Evolutionary conservation across 2,888 invertebrate genomes (phyloP), one percentile per base, ranked within the genome.

Genomic region (Diogma glabrata): DNA sequence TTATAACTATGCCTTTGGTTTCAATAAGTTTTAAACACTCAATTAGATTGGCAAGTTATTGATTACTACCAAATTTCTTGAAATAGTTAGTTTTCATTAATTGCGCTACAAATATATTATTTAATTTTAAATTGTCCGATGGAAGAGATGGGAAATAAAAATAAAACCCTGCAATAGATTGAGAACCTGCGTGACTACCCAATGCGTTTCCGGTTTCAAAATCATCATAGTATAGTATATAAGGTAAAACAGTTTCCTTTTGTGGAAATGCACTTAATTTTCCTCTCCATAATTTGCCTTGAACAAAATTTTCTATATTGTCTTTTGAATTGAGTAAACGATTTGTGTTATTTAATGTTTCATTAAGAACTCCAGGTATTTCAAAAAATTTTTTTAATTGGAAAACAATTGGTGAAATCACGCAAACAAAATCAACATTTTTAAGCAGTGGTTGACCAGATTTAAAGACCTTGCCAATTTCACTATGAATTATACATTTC

Each of bases 161-260:
- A 33, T 33, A 33, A 33, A 33, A 33, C 33, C 33, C 33, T 33
- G 33, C 33, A 33, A 33, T 33, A 33, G 33, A 33, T 33, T 33
- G 33, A 33, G 6, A 33, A 7, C 33, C 33, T 4, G 33, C 5
- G 12, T 4, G 33, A 33, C 33, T 33, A 14, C 33, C 33, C 14
- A 33, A 33, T 14, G 33, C 33, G 14, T 33, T 33, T 33, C n/a
- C n/a, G n/a, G n/a, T n/a, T n/a, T n/a, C n/a, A n/a, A n/a, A n/a
- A n/a, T n/a, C n/a, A n/a, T n/a, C 10, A 10, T 33, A 33, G 14
- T 33, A 33, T 14, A 33, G 14, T 7, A 33, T 33, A 14, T 33
- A 33, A 14, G 33, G 33, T 33, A 33, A 33, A 33, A 33, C 33
- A 14, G 33, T 33, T 14, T 33, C 33, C 14, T 14, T 14, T 12